Percentiles rank a stretch among this genome's conserved stretches.
These are phyloP conservation scores for Chelon labrosus DNA, from an alignment of 2,797 vertebrate genomes.

Conservation along the genomic window DNA sequence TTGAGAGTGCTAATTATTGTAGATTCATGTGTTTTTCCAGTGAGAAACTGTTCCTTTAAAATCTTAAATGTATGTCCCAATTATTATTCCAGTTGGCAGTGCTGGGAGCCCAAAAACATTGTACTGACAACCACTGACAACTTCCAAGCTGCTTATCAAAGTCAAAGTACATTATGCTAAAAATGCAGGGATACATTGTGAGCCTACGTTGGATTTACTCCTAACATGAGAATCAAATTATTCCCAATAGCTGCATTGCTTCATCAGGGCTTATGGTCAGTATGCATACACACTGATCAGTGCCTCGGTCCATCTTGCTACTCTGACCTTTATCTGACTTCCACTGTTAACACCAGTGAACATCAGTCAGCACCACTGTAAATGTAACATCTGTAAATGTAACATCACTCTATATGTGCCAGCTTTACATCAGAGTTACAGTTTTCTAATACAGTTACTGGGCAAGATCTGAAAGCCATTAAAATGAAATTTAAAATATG, in stretches of 20 bases:
- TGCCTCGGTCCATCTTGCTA: conserved; percentile 8
- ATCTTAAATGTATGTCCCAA: not conserved
- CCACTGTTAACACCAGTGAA: conserved; percentile 27
- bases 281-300: conserved; percentile 40
- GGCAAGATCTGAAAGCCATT: conserved; percentile 16
- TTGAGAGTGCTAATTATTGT: not conserved
- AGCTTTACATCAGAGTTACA: conserved; percentile 16
- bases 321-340: conserved; percentile 62
- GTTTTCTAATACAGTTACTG: conserved; percentile 31
- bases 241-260: not conserved
- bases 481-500: conserved; percentile 15
- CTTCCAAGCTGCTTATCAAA: conserved; percentile 1
- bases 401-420: conserved; percentile 43
- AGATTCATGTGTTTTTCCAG: not conserved
- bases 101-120: not conserved
- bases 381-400: conserved; percentile 64
- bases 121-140: not conserved
- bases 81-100: not conserved
- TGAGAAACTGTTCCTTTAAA: not conserved
- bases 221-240: conserved; percentile 1
- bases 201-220: not conserved
- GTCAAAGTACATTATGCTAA: not conserved
- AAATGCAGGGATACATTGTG: not conserved
- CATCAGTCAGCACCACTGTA: conserved; percentile 47
- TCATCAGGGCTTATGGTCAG: not conserved